Percentiles rank a stretch among this genome's conserved stretches.
phyloP scores from a whole-genome alignment of 30 jellyfish, hydroid and myxozoan species.

The Pelagia noctiluca region DNA sequence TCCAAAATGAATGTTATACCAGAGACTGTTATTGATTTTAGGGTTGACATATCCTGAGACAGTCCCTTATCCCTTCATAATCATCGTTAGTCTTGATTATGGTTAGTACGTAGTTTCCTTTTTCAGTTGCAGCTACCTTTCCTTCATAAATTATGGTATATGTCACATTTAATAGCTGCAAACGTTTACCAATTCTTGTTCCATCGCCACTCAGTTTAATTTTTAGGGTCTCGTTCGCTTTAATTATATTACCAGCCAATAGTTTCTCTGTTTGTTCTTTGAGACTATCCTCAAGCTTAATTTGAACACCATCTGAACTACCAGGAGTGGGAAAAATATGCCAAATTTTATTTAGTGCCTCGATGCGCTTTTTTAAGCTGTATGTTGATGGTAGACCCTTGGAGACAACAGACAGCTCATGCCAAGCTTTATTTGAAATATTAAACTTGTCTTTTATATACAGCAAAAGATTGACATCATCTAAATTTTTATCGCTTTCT shows the following conservation, averaged over 20 bases:
- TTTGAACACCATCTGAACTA: conserved; percentile 8
- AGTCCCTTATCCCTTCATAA: neutral
- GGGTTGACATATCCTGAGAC: conserved; percentile 2
- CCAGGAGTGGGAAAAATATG: neutral
- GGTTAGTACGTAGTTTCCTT: conserved; percentile 27
- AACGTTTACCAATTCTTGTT: conserved; percentile 37
- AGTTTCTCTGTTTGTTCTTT: neutral
- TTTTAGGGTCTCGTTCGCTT: neutral
- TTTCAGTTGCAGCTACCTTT: conserved; percentile 15
- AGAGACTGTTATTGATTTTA: neutral
- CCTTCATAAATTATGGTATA: conserved; percentile 22
- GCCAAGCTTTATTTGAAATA: conserved; percentile 11
- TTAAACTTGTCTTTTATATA: conserved; percentile 36
- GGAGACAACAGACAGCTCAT: conserved; percentile 1
- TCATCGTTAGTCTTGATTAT: neutral
- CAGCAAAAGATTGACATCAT: conserved; percentile 26
- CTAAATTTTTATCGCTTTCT: neutral
- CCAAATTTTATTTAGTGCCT: neutral
- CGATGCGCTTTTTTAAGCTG: neutral
- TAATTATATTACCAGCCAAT: neutral
- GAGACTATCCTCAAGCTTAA: neutral
- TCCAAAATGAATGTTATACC: neutral
- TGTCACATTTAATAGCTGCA: conserved; percentile 19
- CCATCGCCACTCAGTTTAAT: conserved; percentile 31
- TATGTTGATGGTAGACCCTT: neutral